These are phyloP conservation scores for Halcyon smyrnensis DNA, from an alignment of 2,797 vertebrate species.

Conservation along the genomic window DNA sequence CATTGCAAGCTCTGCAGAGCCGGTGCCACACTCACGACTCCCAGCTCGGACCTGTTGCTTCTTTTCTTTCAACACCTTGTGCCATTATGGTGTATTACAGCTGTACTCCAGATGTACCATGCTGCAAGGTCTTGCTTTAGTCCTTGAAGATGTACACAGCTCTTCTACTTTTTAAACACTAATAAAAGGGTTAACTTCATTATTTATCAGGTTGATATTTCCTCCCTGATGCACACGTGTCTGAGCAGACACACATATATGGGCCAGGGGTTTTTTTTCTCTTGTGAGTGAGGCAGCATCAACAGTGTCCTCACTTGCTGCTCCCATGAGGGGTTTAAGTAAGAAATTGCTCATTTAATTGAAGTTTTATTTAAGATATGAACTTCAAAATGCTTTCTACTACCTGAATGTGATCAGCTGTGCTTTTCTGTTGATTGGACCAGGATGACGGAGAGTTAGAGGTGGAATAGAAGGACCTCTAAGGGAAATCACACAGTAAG, in stretches of 20 bases:
- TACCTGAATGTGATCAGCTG: neutral
- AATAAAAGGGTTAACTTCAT: neutral
- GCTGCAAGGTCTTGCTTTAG: neutral
- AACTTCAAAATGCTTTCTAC: neutral
- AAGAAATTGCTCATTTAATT: neutral
- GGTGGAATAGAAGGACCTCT: neutral
- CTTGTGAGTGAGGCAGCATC: neutral
- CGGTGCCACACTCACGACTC: fast-evolving
- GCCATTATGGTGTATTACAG: fast-evolving
- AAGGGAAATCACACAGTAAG: neutral
- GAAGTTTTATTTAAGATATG: neutral
- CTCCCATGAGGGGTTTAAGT: neutral
- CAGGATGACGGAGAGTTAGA: neutral
- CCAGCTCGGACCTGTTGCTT: neutral
- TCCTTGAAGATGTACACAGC: neutral
- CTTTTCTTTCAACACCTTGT: neutral
- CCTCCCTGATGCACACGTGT: fast-evolving
- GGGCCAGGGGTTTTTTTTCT: neutral
- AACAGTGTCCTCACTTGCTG: neutral
- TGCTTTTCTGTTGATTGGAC: neutral
- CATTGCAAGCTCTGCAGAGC: neutral
- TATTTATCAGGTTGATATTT: neutral
- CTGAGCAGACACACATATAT: neutral
- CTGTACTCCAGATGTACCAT: neutral
- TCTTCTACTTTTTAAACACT: neutral